Evolutionary conservation across 1,140 invertebrate genomes (phyloP).

Genomic region (Asbolus verrucosus): DNA sequence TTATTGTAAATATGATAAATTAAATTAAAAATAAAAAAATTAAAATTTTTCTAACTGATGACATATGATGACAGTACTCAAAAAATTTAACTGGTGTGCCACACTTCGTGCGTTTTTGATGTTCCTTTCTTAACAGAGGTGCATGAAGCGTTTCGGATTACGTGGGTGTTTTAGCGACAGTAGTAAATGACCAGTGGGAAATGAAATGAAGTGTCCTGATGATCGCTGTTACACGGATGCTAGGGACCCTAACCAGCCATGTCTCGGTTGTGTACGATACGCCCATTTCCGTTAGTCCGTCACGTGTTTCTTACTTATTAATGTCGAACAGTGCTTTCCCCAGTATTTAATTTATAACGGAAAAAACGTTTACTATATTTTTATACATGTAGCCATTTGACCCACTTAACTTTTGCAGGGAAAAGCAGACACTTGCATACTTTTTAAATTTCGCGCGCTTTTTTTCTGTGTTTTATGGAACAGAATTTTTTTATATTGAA

Average conservation of each 20-base stretch:
- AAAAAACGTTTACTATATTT: slow-evolving; percentile 9
- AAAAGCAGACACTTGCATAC: too few species aligned
- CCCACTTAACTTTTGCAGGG: too few species aligned
- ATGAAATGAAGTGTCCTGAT: slow-evolving; percentile 31
- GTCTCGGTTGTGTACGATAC: slow-evolving; percentile 45
- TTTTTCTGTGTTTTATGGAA: too few species aligned
- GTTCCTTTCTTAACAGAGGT: too few species aligned
- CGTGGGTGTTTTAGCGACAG: slow-evolving; percentile 34
- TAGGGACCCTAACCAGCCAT: slow-evolving; percentile 48
- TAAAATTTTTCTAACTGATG: too few species aligned
- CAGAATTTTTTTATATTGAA: too few species aligned
- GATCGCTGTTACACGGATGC: slow-evolving; percentile 48
- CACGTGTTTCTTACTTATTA: slow-evolving; percentile 45
- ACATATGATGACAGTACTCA: too few species aligned
- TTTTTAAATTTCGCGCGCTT: too few species aligned
- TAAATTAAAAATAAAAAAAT: too few species aligned
- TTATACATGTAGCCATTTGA: background rate
- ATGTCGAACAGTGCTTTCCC: slow-evolving; percentile 22
- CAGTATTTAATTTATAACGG: slow-evolving; percentile 24
- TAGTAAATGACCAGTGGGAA: slow-evolving; percentile 43
- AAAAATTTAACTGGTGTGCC: too few species aligned
- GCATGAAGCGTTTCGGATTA: slow-evolving; percentile 14
- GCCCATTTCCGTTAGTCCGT: slow-evolving; percentile 52
- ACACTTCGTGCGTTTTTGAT: too few species aligned
- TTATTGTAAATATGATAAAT: too few species aligned